Percentiles rank a stretch among this genome's conserved stretches.
Evolutionary conservation across 92 coral and sea anemone genomes (phyloP).

Genomic region (Palythoa grandiflora): DNA sequence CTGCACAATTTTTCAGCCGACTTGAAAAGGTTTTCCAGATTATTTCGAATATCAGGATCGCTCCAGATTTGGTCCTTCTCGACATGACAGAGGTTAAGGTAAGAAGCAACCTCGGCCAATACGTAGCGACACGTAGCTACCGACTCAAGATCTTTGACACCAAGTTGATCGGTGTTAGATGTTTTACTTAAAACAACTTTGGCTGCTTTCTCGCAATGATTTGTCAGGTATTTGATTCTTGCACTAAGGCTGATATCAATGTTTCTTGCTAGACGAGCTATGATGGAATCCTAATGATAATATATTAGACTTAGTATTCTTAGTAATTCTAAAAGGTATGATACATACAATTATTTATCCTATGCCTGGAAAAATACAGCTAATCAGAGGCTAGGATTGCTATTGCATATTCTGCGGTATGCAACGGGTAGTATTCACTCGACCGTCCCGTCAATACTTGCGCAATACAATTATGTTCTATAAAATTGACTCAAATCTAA

Average conservation of each 20-base stretch:
- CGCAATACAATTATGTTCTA: too few species aligned
- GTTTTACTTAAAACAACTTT: neutral
- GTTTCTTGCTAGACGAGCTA: conserved; percentile 46
- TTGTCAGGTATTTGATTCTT: conserved; percentile 55
- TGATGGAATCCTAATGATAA: conserved; percentile 55
- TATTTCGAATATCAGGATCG: conserved; percentile 33
- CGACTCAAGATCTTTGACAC: conserved; percentile 64
- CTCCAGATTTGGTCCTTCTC: conserved; percentile 51
- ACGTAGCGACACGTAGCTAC: conserved; percentile 70
- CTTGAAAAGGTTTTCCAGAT: conserved; percentile 47
- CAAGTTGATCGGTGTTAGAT: conserved; percentile 26
- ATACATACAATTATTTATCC: too few species aligned
- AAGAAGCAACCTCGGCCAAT: conserved; percentile 62
- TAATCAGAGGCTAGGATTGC: too few species aligned
- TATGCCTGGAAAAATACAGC: too few species aligned
- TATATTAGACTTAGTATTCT: neutral
- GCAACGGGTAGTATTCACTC: too few species aligned
- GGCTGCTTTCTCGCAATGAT: conserved; percentile 36
- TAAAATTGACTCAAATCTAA: too few species aligned
- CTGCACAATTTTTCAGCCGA: conserved; percentile 54
- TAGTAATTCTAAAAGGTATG: neutral
- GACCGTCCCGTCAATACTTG: too few species aligned
- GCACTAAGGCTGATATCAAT: conserved; percentile 30
- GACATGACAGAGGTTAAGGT: conserved; percentile 51
- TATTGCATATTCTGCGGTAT: too few species aligned